Conservation (phyloP, 2,888 invertebrate species). For the Andricus quercusramuli region DNA sequence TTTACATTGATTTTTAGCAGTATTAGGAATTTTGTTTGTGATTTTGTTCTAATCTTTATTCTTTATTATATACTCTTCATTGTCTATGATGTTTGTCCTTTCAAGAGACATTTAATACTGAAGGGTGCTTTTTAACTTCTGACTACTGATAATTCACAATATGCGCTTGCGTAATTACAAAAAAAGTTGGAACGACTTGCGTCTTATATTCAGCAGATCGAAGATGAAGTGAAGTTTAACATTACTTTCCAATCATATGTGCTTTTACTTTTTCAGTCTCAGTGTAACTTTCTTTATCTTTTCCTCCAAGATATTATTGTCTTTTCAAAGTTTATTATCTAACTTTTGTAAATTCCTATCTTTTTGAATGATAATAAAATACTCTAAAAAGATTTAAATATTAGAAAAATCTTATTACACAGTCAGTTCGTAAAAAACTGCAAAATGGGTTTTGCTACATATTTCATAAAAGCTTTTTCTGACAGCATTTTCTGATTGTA, state of each 20-base stretch:
- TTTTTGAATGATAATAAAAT: too few species aligned
- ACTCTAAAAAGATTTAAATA: too few species aligned
- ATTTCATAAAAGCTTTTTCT: too few species aligned
- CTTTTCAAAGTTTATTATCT: too few species aligned
- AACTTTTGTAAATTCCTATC: too few species aligned
- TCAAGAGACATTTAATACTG: neutral
- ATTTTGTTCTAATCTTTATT: neutral
- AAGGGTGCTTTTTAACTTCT: neutral
- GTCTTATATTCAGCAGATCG: neutral
- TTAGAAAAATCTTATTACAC: too few species aligned
- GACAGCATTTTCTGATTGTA: too few species aligned
- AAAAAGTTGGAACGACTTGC: neutral
- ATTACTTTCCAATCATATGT: neutral
- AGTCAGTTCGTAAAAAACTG: too few species aligned
- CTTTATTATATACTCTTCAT: neutral
- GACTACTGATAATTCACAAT: neutral
- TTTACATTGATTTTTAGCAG: neutral
- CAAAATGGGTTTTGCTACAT: too few species aligned
- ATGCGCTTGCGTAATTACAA: neutral
- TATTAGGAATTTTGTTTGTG: neutral
- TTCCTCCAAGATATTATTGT: neutral
- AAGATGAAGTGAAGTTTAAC: neutral
- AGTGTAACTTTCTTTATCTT: neutral
- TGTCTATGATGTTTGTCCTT: neutral
- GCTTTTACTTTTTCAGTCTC: neutral